Percentiles rank a stretch among this genome's conserved stretches.
phyloP scores from a whole-genome alignment of 2,888 invertebrate species.

The Graphium colonna region DNA sequence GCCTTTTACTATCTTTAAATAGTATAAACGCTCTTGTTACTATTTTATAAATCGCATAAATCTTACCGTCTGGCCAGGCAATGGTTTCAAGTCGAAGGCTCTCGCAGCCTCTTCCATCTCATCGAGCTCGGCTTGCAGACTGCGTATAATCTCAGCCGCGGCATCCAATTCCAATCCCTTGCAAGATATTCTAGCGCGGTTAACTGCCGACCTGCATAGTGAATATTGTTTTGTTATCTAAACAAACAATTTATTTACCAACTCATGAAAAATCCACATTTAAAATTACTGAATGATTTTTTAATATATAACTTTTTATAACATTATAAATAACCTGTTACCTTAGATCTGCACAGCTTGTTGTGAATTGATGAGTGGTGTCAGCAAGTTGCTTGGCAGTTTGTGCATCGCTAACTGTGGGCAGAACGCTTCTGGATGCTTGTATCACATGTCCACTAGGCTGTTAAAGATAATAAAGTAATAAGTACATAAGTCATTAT shows the following conservation, averaged over 20 bases:
- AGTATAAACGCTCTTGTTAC: no score
- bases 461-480: slow-evolving; percentile 41
- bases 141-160: slow-evolving; percentile 89
- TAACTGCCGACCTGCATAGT: slow-evolving; percentile 76
- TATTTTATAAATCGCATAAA: no score
- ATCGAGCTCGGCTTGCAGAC: slow-evolving; percentile 89
- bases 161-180: slow-evolving; percentile 92
- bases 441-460: slow-evolving; percentile 86
- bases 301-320: background rate
- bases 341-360: slow-evolving; percentile 83
- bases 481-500: no score
- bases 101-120: slow-evolving; percentile 89
- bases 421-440: slow-evolving; percentile 89
- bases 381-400: slow-evolving; percentile 87
- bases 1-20: no score
- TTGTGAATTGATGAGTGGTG: slow-evolving; percentile 84
- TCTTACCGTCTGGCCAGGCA: slow-evolving; percentile 90
- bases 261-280: no score
- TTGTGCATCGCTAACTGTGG: slow-evolving; percentile 89
- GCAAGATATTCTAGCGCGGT: slow-evolving; percentile 86
- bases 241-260: background rate
- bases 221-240: background rate
- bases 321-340: slow-evolving; percentile 25
- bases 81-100: slow-evolving; percentile 85
- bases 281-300: no score